Conservation (phyloP, 2,888 invertebrate genomes). For the Resseliella maxima region DNA sequence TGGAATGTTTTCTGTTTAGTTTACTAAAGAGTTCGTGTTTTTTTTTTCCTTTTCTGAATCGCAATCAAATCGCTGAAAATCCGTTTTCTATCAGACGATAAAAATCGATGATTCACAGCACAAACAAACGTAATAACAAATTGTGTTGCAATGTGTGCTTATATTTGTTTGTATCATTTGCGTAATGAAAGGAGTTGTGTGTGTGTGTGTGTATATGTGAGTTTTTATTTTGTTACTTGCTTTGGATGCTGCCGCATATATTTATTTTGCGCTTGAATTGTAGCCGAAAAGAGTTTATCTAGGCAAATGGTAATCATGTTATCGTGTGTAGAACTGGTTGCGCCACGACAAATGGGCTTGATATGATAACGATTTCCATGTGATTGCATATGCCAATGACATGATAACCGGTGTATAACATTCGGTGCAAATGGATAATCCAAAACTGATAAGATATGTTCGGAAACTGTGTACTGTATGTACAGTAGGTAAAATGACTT, state of each 20-base stretch:
- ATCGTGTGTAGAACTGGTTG: conserved; percentile 5
- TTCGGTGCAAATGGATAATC: neutral
- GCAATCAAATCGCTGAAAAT: conserved; percentile 1
- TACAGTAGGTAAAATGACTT: neutral
- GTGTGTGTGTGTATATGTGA: neutral
- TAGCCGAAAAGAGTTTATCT: neutral
- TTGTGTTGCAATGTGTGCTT: neutral
- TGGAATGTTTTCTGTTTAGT: neutral
- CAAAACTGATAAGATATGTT: neutral
- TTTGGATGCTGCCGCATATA: conserved; percentile 30
- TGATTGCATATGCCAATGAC: conserved; percentile 31
- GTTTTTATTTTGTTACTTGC: neutral
- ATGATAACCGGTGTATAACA: neutral
- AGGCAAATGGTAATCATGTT: neutral
- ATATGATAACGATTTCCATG: conserved; percentile 53
- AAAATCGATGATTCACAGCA: neutral
- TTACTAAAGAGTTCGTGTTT: too few relatives aligned
- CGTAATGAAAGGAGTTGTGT: too few relatives aligned
- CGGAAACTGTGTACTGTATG: neutral
- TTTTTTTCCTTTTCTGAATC: neutral
- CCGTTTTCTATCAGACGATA: neutral
- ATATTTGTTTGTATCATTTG: too few relatives aligned
- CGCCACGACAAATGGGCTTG: conserved; percentile 40
- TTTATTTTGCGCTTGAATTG: neutral
- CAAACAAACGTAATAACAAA: conserved; percentile 8